Base-by-base conservation (phyloP, 2,113 vertebrate genomes). In the Pavo muticus region DNA sequence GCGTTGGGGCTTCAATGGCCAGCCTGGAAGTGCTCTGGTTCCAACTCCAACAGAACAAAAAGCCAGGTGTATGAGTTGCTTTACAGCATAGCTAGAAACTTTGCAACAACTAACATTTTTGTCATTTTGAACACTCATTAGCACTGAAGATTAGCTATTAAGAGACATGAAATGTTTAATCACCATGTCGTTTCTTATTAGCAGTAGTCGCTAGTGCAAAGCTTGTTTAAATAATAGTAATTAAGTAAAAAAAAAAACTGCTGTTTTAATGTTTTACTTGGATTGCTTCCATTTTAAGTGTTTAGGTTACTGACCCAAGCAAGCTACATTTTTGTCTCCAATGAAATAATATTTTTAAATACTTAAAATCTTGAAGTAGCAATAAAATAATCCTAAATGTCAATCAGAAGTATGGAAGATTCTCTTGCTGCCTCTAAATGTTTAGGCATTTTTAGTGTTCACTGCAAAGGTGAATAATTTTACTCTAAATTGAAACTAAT, bases 81-180 rank as follows among this genome's bases (percentile, higher is more conserved):
- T 6, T 30, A 14, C 24, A 61, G 37, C 37, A 10, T 15, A 42
- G 45, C 4, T 2, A 78, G 64, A 50, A 91, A 54, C 68, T 91
- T 73, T 86, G 52, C 60, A 65, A 75, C 52, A 88, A 60, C 2
- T 95, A 78, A 64, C 44, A 27, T 84, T 85, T 96, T 83, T 75
- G 78, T 91, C 81, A 44, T 86, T 94, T 88, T 64, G 83, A 91
- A 54, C 18, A 14, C 65, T 93, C 69, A 68, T 90, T 95, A 95
- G 40, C 47, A 23, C 72, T 95, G 94, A 61, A 90, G 75, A 70
- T 91, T 73, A 93, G 75, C 87, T 86, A 70, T 90, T 95, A 97
- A 95, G 91, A 88, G 69, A 88, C 78, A 83, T 85, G 87, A 95
- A 96, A 84, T 30, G 0, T 94, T 95, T 95, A 93, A 95, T 95